Evolutionary conservation across 2,797 vertebrate species (phyloP), one percentile per base, ranked within the genome.

Genomic region (Sparidentex hasta): DNA sequence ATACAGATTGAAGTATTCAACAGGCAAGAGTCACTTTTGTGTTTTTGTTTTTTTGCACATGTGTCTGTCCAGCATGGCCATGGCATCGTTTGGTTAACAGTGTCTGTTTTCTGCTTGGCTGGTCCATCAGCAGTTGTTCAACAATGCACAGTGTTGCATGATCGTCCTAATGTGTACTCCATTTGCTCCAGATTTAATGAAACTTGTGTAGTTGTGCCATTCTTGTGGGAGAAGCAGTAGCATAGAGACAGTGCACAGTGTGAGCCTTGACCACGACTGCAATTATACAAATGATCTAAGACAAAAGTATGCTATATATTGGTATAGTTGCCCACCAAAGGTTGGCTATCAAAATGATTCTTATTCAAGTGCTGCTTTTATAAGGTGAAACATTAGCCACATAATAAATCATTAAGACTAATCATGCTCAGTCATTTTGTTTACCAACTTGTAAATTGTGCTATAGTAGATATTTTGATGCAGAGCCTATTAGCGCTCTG

Each of bases 11-110:
- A 38, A 38, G 38, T 38, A 38, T 38, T 11, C 38, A 38, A 38
- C 38, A 38, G 33, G 4, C 33, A 38, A 38, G 27, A 52, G 41
- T 80, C 62, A 73, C 54, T 38, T 77, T 78, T 71, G 58, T 51
- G 72, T 82, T 33, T 17, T 52, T 43, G 25, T 29, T 21, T 47
- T 65, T 68, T 51, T 68, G 21, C 78, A 1, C 68, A 29, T 80
- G 47, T 83, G 73, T 83, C 27, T 88, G 87, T 90, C 78, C 73
- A 87, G 95, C 94, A 95, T 95, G 95, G 92, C 95, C 76, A 65
- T 91, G 86, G 90, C 89, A 82, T 61, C 38, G 13, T 81, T 56
- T 73, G 77, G 76, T 86, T 75, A 82, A 87, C 75, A 56, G 69
- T 87, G 82, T 90, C 47, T 89, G 87, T 88, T 80, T 85, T 85